These are phyloP conservation scores for Sinhomidia bicolor DNA, from an alignment of 2,888 invertebrate genomes.

Conservation along the genomic window DNA sequence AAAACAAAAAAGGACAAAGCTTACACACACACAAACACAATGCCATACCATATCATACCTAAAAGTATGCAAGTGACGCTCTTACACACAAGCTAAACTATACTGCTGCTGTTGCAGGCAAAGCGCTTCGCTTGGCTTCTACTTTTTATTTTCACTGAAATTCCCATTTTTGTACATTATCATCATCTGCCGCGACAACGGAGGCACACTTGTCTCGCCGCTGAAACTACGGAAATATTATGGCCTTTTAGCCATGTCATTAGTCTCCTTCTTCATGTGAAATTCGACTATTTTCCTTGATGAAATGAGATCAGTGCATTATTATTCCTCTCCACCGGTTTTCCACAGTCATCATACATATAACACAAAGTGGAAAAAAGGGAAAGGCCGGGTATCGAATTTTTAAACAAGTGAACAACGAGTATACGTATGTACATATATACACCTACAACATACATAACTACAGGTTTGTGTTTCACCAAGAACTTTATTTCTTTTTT, in stretches of 20 bases:
- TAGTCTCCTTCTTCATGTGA: slow-evolving; percentile 63
- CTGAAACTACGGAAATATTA: slow-evolving; percentile 57
- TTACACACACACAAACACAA: too few relatives aligned
- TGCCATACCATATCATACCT: too few relatives aligned
- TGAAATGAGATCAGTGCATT: slow-evolving; percentile 67
- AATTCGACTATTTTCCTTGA: slow-evolving; percentile 55
- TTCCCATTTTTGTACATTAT: not conserved
- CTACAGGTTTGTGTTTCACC: not conserved
- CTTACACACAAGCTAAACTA: too few relatives aligned
- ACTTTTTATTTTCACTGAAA: not conserved
- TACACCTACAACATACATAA: too few relatives aligned
- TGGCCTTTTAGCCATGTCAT: slow-evolving; percentile 67
- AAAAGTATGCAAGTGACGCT: not conserved
- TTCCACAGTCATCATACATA: not conserved
- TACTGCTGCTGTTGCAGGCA: not conserved
- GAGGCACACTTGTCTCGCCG: not conserved
- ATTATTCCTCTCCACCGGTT: slow-evolving; percentile 50
- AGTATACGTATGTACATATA: too few relatives aligned
- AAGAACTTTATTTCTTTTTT: not conserved
- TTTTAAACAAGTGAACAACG: slow-evolving; percentile 52
- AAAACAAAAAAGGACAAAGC: not conserved
- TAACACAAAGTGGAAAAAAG: too few relatives aligned
- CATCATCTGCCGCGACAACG: not conserved
- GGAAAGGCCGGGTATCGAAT: slow-evolving; percentile 64
- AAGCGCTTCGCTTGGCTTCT: not conserved